Conservation (phyloP, 2,113 vertebrate genomes). For the Trachemys scripta region DNA sequence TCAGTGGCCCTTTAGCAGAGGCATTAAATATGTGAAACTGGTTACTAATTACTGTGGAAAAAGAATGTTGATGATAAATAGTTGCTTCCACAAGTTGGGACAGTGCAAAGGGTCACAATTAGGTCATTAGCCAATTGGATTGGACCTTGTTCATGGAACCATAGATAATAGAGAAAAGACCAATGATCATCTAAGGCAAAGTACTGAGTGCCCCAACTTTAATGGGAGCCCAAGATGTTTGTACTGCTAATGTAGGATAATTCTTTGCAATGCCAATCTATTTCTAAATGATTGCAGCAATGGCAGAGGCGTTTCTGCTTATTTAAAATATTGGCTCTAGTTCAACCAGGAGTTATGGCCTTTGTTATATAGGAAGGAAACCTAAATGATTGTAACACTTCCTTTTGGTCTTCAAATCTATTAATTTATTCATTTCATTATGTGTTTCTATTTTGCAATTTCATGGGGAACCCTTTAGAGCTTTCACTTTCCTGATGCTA, state of each 20-base stretch:
- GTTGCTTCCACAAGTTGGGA: neutral
- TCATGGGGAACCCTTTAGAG: neutral
- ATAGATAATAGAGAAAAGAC: neutral
- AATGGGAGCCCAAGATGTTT: neutral
- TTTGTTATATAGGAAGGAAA: neutral
- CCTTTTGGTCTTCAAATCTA: neutral
- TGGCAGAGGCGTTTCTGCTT: neutral
- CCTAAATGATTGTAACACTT: neutral
- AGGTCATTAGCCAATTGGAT: neutral
- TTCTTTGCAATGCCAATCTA: neutral
- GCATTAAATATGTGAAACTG: rapidly evolving
- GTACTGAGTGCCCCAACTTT: neutral
- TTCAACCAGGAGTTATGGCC: neutral
- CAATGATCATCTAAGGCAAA: neutral
- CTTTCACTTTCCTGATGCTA: neutral
- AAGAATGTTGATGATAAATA: neutral
- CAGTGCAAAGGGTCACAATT: neutral
- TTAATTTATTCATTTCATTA: rapidly evolving
- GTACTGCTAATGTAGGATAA: neutral
- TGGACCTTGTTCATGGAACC: neutral
- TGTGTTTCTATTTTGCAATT: neutral
- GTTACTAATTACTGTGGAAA: neutral
- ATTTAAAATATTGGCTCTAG: neutral
- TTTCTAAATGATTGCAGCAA: neutral
- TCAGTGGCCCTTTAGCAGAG: neutral